These are phyloP conservation scores for Lycocerus yunnanus DNA, from an alignment of 2,888 invertebrate species.

Conservation along the genomic window DNA sequence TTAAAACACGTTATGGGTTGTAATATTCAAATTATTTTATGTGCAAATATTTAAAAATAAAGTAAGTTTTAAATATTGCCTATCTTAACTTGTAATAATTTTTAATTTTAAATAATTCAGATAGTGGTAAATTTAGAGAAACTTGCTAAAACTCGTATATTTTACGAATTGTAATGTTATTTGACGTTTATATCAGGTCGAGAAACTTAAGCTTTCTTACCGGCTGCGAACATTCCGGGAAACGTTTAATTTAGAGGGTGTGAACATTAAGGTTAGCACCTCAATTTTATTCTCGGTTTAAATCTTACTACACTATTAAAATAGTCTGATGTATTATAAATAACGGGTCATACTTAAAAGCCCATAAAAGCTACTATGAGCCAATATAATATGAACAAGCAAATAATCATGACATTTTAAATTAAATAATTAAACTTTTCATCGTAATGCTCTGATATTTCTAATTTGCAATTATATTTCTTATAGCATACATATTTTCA, in stretches of 20 bases:
- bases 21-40: no score
- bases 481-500: neutral
- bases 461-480: neutral
- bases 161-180: neutral
- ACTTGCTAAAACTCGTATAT: neutral
- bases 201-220: neutral
- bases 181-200: neutral
- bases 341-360: neutral
- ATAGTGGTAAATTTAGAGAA: no score
- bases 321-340: neutral
- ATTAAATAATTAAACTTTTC: neutral
- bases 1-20: no score
- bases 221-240: no score
- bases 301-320: neutral
- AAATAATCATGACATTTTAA: neutral
- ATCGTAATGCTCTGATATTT: neutral
- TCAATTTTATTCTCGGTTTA: neutral
- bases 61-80: no score
- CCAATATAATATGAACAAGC: neutral
- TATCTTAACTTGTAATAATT: no score
- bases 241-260: neutral
- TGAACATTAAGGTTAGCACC: neutral
- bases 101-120: no score
- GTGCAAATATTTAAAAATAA: no score
- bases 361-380: neutral